Conservation (phyloP, 2,797 vertebrate species). For the Podargus strigoides region DNA sequence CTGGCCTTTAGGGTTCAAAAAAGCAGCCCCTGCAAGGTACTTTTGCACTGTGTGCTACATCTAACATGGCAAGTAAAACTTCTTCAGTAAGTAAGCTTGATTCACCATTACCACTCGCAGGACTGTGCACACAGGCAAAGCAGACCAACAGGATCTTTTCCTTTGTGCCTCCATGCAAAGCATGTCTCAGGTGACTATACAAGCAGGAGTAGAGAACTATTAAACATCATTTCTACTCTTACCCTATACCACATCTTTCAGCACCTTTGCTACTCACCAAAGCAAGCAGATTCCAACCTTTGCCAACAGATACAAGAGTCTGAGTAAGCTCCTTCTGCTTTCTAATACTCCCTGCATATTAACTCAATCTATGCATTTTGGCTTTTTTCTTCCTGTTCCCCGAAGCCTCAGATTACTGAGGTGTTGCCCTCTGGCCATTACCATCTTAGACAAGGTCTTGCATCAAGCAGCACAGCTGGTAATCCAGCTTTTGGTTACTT, state of each 20-base stretch:
- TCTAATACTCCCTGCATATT: not conserved
- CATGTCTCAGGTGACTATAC: not conserved
- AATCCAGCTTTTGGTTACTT: not conserved
- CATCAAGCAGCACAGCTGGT: not conserved
- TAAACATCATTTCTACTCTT: not conserved
- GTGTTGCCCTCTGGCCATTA: not conserved
- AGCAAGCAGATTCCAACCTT: not conserved
- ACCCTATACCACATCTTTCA: not conserved
- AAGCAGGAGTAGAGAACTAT: not conserved
- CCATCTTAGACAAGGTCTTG: not conserved
- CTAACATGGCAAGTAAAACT: rapidly evolving
- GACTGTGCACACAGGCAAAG: not conserved
- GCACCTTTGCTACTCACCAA: not conserved
- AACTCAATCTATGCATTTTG: not conserved
- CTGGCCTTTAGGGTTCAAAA: not conserved
- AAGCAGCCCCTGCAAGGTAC: not conserved
- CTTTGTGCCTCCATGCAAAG: not conserved
- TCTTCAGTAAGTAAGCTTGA: not conserved
- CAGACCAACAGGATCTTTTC: not conserved
- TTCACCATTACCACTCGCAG: not conserved
- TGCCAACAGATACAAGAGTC: not conserved
- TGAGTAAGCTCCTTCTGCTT: not conserved
- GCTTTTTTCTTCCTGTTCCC: not conserved
- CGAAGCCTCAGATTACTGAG: not conserved
- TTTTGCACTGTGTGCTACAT: not conserved